Conservation (phyloP, 1,140 invertebrate species). For the Drosophila varians region DNA sequence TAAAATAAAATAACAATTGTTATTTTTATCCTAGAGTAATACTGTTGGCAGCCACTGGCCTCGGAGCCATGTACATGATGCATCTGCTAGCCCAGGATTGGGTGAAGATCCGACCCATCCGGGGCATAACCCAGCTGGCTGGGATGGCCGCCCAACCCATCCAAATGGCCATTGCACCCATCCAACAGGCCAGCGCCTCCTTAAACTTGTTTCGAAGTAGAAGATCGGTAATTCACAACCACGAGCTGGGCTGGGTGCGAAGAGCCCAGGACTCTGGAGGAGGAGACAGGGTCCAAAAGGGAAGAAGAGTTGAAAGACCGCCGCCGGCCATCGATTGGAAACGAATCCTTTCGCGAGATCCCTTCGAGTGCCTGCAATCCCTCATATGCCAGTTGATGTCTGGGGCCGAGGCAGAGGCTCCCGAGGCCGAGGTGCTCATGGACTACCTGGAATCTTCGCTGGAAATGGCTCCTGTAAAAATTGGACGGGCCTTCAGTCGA, state of each 20-base stretch:
- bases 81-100: conserved; percentile 84
- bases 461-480: conserved; percentile 64
- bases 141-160: conserved; percentile 29
- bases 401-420: conserved; percentile 64
- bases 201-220: conserved; percentile 52
- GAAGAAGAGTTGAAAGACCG: neutral
- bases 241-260: conserved; percentile 30
- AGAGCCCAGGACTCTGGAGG: conserved; percentile 24
- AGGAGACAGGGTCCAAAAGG: neutral
- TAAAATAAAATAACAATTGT: neutral
- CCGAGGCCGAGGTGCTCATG: conserved; percentile 72
- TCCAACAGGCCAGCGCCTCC: conserved; percentile 51
- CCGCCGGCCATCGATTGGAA: conserved; percentile 69
- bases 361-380: conserved; percentile 79
- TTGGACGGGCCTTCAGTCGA: conserved; percentile 71
- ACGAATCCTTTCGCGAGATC: conserved; percentile 74
- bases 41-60: conserved; percentile 81
- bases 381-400: conserved; percentile 80
- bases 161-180: conserved; percentile 26
- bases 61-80: conserved; percentile 84
- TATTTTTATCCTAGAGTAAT: conserved; percentile 47
- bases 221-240: conserved; percentile 14
- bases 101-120: conserved; percentile 82
- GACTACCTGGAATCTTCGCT: conserved; percentile 70
- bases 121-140: conserved; percentile 52